Conservation (phyloP, 2,888 invertebrate genomes). For the Schizaphis graminum region DNA sequence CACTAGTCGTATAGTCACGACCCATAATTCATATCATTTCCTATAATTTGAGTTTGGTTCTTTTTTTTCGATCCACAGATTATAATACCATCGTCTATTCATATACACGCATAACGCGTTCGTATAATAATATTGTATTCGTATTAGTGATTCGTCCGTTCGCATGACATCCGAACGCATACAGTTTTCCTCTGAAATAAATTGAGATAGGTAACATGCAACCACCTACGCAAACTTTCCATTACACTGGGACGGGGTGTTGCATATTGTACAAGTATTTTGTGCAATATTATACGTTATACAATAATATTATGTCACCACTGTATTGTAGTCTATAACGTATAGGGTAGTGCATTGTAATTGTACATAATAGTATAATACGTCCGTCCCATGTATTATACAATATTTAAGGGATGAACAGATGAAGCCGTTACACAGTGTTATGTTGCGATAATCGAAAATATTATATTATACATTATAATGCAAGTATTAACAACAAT, state of each 20-base stretch:
- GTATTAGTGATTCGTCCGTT: not conserved
- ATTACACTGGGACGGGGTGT: not conserved
- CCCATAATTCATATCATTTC: not conserved
- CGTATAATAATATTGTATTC: not conserved
- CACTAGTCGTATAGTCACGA: not conserved
- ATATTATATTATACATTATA: not conserved
- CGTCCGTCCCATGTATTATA: not conserved
- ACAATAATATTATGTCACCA: not conserved
- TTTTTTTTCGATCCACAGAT: not conserved
- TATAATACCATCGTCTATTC: not conserved
- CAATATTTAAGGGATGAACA: not conserved
- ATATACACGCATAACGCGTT: not conserved
- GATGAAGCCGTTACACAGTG: not conserved
- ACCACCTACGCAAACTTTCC: not conserved
- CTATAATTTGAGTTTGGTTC: not conserved
- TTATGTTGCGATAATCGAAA: not conserved
- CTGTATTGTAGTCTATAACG: not conserved
- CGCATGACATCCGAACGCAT: not conserved
- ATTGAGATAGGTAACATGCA: not conserved
- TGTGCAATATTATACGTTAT: not conserved
- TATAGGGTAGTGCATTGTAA: not conserved
- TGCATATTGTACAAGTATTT: not conserved
- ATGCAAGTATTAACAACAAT: not conserved
- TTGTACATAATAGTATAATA: not conserved
- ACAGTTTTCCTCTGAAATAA: not conserved